Evolutionary conservation across 2,888 invertebrate species (phyloP).

Genomic region (Thera britannica): DNA sequence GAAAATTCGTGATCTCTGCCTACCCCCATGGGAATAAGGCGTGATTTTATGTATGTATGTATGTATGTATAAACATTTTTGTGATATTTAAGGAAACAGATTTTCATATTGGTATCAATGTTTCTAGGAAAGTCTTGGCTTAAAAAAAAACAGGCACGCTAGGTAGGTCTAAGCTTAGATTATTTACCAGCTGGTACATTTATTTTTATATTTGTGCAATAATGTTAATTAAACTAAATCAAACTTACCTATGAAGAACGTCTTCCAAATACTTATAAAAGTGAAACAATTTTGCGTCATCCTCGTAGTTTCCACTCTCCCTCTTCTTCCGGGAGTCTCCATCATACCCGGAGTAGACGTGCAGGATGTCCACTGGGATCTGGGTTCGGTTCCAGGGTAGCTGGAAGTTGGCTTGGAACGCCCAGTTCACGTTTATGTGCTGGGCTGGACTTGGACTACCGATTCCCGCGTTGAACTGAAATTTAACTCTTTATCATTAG

Average conservation of each 20-base stretch:
- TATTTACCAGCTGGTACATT: too few species aligned
- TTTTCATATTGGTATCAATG: too few species aligned
- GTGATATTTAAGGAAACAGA: too few species aligned
- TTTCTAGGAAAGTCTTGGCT: too few species aligned
- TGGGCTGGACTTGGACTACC: constrained; percentile 69
- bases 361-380: constrained; percentile 70
- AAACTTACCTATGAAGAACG: constrained; percentile 61
- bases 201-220: too few species aligned
- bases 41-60: too few species aligned
- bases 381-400: constrained; percentile 77
- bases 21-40: too few species aligned
- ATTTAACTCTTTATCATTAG: constrained; percentile 23
- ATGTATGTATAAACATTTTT: too few species aligned
- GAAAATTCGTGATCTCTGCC: too few species aligned
- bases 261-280: constrained; percentile 73
- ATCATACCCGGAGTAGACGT: constrained; percentile 64
- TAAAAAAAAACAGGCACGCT: too few species aligned
- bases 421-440: constrained; percentile 71
- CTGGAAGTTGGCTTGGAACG: constrained; percentile 77
- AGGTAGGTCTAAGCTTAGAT: too few species aligned
- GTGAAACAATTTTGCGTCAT: constrained; percentile 68
- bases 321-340: constrained; percentile 63
- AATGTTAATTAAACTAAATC: too few species aligned
- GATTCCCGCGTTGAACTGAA: constrained; percentile 74
- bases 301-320: constrained; percentile 45